Evolutionary conservation across 2,888 invertebrate species (phyloP), one percentile per base, ranked within the genome.

Genomic region (Andrena dorsata): DNA sequence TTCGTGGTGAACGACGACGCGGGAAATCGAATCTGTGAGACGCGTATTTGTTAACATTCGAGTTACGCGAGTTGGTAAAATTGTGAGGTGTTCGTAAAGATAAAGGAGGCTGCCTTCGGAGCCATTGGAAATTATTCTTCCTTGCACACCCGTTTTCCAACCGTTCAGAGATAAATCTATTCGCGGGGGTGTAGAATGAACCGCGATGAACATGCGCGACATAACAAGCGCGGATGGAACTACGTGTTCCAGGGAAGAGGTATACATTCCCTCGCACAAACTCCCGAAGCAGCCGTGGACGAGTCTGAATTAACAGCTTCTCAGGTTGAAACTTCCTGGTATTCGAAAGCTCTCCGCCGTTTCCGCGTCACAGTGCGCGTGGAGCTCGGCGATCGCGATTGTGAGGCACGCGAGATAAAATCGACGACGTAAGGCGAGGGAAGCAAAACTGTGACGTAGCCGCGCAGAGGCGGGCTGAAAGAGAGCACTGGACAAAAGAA

Each of bases 211-310:
- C 20, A 23, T 13, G 26, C 23, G 10, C 47, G 32, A 10, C 32
- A 28, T 13, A 58, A 47, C 65, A 32, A 7, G 2, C n/a, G 13
- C 56, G 16, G 60, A 60, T 56, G 63, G 41, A 61, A 65, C 41
- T 69, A 64, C 77, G 49, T 35, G 64, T 53, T 51, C 23, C 30
- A 35, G n/a, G 20, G 70, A 8, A 60, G 41, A 51, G 23, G 30
- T 77, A 65, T 77, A 58, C 79, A 28, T 58, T 58, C 41, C 23
- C 58, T n/a, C 3, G 69, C 58, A 51, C 35, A 56, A 77, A 28
- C 56, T 65, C n/a, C 28, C 78, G n/a, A 51, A 65, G 26, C 78
- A 70, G 23, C 68, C 63, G 32, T 20, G 2, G 13, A 4, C 56
- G 53, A 76, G 64, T 58, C 61, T 35, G 49, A 26, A 68, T 58